Evolutionary conservation across 2,113 vertebrate genomes (phyloP).

Genomic region (Anas platyrhynchos): DNA sequence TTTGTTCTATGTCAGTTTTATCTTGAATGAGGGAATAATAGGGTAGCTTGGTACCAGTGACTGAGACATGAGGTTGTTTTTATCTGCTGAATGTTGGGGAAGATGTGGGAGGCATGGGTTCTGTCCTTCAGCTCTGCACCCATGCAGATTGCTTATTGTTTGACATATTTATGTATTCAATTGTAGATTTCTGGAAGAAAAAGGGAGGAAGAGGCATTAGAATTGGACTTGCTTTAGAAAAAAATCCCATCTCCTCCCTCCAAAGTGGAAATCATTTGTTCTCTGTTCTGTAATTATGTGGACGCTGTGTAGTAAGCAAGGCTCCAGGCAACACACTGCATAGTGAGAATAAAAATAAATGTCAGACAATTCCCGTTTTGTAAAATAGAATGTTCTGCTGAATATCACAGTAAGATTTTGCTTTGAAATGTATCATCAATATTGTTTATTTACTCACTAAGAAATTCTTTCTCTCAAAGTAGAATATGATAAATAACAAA

Average conservation of each 20-base stretch:
- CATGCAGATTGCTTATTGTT: not conserved
- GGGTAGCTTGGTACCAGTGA: not conserved
- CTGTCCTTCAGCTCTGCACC: not conserved
- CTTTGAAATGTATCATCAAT: not conserved
- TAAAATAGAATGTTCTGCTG: not conserved
- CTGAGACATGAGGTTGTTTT: not conserved
- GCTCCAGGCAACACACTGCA: not conserved
- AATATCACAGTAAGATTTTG: not conserved
- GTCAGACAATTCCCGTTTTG: not conserved
- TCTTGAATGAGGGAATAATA: not conserved
- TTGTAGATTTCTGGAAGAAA: not conserved
- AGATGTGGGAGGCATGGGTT: not conserved
- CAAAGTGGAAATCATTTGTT: not conserved
- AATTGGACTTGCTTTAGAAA: not conserved
- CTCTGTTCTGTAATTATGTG: not conserved
- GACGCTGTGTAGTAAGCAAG: accelerated
- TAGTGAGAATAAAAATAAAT: not conserved
- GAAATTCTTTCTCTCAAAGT: not conserved
- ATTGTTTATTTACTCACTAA: not conserved
- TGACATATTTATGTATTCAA: not conserved
- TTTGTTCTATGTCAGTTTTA: not conserved
- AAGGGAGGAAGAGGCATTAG: not conserved
- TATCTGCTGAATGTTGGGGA: not conserved
- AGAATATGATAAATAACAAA: not conserved
- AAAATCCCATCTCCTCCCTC: not conserved